Evolutionary conservation across 2,888 invertebrate species (phyloP).

Genomic region (Drosophila merina): DNA sequence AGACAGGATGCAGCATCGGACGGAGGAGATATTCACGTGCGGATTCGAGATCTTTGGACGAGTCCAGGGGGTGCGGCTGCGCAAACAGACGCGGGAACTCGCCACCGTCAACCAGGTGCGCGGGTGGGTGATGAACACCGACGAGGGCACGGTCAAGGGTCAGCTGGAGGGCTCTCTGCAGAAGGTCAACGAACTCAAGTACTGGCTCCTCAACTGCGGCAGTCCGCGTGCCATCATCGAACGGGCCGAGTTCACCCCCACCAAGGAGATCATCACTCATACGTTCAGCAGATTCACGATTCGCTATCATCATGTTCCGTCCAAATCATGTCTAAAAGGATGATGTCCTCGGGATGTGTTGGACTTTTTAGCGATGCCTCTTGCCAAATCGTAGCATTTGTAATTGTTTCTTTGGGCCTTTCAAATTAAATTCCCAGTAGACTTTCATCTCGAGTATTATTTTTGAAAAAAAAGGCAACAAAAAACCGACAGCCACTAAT

Average conservation of each 20-base stretch:
- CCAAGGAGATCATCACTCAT: conserved; percentile 85
- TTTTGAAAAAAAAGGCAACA: conserved; percentile 38
- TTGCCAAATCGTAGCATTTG: conserved; percentile 7
- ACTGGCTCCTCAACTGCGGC: conserved; percentile 86
- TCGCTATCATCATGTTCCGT: conserved; percentile 42
- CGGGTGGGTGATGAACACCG: conserved; percentile 89
- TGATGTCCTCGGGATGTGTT: no score
- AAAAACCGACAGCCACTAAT: conserved; percentile 62
- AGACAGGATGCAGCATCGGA: conserved; percentile 19
- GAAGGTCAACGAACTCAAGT: conserved; percentile 85
- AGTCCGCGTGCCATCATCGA: conserved; percentile 90
- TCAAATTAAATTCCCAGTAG: conserved; percentile 2
- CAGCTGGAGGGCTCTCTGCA: conserved; percentile 85
- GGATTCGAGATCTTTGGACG: conserved; percentile 75
- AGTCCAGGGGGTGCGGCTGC: conserved; percentile 71
- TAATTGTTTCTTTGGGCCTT: conserved; percentile 13
- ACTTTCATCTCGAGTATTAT: conserved; percentile 39
- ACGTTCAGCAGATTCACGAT: conserved; percentile 85
- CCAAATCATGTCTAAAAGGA: not conserved
- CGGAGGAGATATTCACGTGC: conserved; percentile 63
- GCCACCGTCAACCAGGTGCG: conserved; percentile 85
- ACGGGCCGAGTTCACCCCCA: conserved; percentile 88
- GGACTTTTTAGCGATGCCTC: no score
- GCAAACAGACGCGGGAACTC: conserved; percentile 86
- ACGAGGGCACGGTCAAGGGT: conserved; percentile 86